phyloP scores from a whole-genome alignment of 92 coral and sea anemone genomes.

The Porites rus region DNA sequence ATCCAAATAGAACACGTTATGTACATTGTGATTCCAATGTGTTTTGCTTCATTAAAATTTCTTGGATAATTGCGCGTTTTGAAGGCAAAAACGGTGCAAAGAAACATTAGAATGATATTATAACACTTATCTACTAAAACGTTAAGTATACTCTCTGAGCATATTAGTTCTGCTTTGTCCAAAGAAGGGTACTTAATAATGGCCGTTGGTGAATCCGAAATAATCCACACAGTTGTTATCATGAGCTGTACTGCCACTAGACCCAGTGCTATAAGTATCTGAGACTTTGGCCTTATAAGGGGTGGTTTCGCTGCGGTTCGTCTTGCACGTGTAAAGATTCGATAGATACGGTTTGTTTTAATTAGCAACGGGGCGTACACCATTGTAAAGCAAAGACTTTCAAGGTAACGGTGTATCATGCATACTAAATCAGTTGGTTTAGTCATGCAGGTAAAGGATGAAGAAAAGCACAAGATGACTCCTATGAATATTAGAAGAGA shows the following conservation, averaged over 20 bases:
- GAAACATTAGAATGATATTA: slow-evolving; percentile 78
- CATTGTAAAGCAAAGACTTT: slow-evolving; percentile 69
- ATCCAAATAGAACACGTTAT: slow-evolving; percentile 94
- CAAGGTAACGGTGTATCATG: slow-evolving; percentile 65
- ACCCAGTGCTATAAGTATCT: slow-evolving; percentile 81
- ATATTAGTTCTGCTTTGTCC: slow-evolving; percentile 57
- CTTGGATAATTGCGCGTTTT: slow-evolving; percentile 95
- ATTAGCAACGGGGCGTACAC: slow-evolving; percentile 95
- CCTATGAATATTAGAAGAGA: slow-evolving; percentile 77
- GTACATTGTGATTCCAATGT: slow-evolving; percentile 93
- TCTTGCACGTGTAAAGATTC: slow-evolving; percentile 86
- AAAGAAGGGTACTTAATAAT: slow-evolving; percentile 59
- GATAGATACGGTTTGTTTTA: slow-evolving; percentile 93
- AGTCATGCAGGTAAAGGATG: slow-evolving; percentile 66
- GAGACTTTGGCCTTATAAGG: slow-evolving; percentile 85
- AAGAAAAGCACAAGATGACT: slow-evolving; percentile 70
- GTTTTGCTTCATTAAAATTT: slow-evolving; percentile 98
- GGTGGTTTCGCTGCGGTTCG: slow-evolving; percentile 90
- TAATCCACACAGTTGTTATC: slow-evolving; percentile 82
- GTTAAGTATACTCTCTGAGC: slow-evolving; percentile 50
- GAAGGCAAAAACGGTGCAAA: slow-evolving; percentile 91
- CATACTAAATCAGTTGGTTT: slow-evolving; percentile 79
- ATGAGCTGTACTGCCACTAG: slow-evolving; percentile 80
- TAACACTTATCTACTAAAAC: slow-evolving; percentile 78
- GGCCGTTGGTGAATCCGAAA: slow-evolving; percentile 81